phyloP scores from a whole-genome alignment of 35 echinoderm and acorn worm genomes.

The Acanthaster planci region DNA sequence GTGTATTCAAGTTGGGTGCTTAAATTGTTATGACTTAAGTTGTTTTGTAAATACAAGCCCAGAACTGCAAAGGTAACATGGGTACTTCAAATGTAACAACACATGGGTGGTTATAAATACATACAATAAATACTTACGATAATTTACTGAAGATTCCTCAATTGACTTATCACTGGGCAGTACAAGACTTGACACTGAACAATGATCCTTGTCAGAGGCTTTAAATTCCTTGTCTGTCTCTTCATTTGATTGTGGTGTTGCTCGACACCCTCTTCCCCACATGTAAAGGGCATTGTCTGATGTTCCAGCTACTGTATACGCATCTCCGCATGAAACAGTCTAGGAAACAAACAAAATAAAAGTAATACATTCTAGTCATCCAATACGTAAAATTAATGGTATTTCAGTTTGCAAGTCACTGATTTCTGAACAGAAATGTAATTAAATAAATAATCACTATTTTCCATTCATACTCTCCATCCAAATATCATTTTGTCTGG shows the following conservation, averaged over 20 bases:
- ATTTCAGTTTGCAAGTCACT: no score
- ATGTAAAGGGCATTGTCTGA: conserved; percentile 75
- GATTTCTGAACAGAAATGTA: no score
- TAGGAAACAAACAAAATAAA: conserved; percentile 23
- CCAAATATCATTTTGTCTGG: no score
- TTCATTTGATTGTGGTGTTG: conserved; percentile 47
- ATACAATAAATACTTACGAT: conserved; percentile 14
- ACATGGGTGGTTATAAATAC: no score
- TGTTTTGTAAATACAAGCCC: neutral
- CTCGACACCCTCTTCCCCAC: conserved; percentile 80
- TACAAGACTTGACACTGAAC: neutral
- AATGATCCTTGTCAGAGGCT: neutral
- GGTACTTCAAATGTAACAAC: no score
- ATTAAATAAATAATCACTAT: no score
- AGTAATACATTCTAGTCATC: neutral
- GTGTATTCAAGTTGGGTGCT: neutral
- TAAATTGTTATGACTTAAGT: neutral
- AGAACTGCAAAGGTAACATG: no score
- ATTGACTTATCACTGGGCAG: neutral
- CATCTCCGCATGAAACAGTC: conserved; percentile 85
- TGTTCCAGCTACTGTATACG: conserved; percentile 86
- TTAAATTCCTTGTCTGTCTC: conserved; percentile 27
- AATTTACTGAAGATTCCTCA: neutral
- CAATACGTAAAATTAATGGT: no score
- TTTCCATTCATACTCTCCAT: no score